These are phyloP conservation scores for Cryptotis parvus DNA, from an alignment of 2,113 vertebrate species.

Conservation along the genomic window DNA sequence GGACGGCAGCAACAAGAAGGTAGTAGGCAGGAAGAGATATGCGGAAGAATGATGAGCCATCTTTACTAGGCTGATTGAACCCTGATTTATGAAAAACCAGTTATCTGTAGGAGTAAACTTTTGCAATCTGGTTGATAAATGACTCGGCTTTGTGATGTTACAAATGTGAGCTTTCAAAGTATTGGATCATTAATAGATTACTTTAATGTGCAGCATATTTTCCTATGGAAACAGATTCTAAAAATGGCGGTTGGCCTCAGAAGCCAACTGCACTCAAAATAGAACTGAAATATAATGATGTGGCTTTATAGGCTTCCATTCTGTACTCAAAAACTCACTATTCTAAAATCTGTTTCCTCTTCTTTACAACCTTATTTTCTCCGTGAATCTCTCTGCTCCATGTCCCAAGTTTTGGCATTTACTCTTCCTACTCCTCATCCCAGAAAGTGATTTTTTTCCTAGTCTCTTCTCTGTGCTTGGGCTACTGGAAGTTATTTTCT, in stretches of 20 bases:
- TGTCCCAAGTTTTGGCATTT: neutral
- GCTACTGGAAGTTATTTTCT: neutral
- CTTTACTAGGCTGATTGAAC: conserved; percentile 38
- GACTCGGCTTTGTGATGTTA: conserved; percentile 62
- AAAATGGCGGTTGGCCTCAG: conserved; percentile 32
- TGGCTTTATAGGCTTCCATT: neutral
- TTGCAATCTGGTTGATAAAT: conserved; percentile 60
- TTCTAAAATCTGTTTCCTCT: neutral
- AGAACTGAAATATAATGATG: neutral
- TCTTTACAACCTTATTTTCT: neutral
- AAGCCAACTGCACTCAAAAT: conserved; percentile 39
- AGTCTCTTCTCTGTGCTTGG: neutral
- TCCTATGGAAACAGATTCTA: conserved; percentile 45
- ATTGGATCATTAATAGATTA: conserved; percentile 66
- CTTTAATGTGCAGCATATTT: conserved; percentile 57
- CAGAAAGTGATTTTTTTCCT: neutral
- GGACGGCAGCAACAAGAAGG: neutral
- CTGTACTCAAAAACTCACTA: neutral
- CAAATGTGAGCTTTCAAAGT: conserved; percentile 50
- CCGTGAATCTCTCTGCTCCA: neutral
- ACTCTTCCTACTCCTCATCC: neutral
- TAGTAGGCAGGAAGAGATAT: neutral
- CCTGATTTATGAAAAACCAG: conserved; percentile 72
- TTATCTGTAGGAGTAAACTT: conserved; percentile 57
- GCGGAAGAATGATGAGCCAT: conserved; percentile 48